phyloP scores from a whole-genome alignment of 92 coral and sea anemone genomes.

The Palythoa grandiflora region DNA sequence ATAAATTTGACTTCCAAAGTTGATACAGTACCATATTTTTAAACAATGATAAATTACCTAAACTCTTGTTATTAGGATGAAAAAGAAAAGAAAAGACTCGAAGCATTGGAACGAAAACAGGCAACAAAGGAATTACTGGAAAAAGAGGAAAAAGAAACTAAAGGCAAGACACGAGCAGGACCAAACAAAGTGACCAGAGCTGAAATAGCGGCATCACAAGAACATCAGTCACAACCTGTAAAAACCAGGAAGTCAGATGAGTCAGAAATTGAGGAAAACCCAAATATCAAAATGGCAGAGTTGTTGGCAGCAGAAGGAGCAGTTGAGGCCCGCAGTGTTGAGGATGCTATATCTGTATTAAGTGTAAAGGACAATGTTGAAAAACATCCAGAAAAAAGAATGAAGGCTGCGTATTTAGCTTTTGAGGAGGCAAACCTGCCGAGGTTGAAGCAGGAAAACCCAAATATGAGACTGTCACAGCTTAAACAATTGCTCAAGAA shows the following conservation, averaged over 20 bases:
- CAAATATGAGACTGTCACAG: constrained; percentile 93
- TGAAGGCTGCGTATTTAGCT: constrained; percentile 90
- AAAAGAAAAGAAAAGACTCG: constrained; percentile 80
- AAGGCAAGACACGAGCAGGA: constrained; percentile 73
- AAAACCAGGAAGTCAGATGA: constrained; percentile 61
- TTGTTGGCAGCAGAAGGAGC: constrained; percentile 87
- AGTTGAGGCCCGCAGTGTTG: constrained; percentile 93
- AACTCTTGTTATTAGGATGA: constrained; percentile 69
- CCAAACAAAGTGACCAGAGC: constrained; percentile 61
- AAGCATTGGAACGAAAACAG: constrained; percentile 79
- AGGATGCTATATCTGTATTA: constrained; percentile 92
- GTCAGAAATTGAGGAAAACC: constrained; percentile 84
- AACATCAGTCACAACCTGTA: constrained; percentile 32
- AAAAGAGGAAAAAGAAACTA: constrained; percentile 90
- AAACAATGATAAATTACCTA: not conserved
- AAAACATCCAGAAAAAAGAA: constrained; percentile 91
- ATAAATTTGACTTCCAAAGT: not conserved
- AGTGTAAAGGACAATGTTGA: constrained; percentile 75
- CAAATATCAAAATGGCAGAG: constrained; percentile 90
- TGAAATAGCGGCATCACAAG: constrained; percentile 53
- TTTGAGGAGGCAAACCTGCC: constrained; percentile 93
- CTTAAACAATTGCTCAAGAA: constrained; percentile 92
- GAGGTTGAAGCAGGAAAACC: constrained; percentile 82
- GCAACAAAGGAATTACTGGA: constrained; percentile 77
- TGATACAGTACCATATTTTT: not conserved